These are phyloP conservation scores for Pachypsylla venusta DNA, from an alignment of 1,140 invertebrate genomes.

Conservation along the genomic window DNA sequence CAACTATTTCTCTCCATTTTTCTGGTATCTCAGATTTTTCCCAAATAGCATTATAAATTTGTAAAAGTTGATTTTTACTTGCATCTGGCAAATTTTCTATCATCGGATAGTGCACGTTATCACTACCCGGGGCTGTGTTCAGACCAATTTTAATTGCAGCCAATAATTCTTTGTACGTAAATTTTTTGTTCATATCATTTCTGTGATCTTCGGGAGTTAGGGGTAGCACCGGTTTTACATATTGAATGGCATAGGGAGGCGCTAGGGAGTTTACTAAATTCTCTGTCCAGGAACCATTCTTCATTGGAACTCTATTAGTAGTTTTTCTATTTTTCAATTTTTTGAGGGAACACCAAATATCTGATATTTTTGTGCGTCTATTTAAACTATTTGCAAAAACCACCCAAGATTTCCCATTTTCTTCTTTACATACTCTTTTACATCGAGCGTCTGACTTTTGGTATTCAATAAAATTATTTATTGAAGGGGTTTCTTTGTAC, in stretches of 20 bases:
- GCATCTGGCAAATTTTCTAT: background rate
- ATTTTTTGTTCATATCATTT: background rate
- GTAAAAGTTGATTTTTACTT: background rate
- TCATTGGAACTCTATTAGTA: background rate
- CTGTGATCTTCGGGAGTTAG: background rate
- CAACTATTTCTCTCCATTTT: background rate
- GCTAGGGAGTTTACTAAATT: background rate
- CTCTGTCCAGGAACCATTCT: background rate
- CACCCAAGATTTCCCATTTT: too few species aligned
- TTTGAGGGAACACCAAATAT: background rate
- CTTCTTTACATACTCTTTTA: too few species aligned
- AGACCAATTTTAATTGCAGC: background rate
- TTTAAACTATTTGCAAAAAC: conserved; percentile 3
- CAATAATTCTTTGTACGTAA: background rate
- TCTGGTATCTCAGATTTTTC: background rate
- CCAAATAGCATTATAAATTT: background rate
- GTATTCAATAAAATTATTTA: conserved; percentile 5
- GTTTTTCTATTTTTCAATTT: background rate
- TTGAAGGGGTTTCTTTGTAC: background rate
- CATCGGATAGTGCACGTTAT: background rate
- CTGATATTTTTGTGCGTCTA: conserved; percentile 1
- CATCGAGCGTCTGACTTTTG: background rate
- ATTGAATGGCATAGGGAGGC: background rate
- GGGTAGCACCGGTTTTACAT: background rate
- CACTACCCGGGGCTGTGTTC: background rate